Base-by-base conservation (phyloP, 1,140 invertebrate genomes). In the Hylaeus volcanicus region DNA sequence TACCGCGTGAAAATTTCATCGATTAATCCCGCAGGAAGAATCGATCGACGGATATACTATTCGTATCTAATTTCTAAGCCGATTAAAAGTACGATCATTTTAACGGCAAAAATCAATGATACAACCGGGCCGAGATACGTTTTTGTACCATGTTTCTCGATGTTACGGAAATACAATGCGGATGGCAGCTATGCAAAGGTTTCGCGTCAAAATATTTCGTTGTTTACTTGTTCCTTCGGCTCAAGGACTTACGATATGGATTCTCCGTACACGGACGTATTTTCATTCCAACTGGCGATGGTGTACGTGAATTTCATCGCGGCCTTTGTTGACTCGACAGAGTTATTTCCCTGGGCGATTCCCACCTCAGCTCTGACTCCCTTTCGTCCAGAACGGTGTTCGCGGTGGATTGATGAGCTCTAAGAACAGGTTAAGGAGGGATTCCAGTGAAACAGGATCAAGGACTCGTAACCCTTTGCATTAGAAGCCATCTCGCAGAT, bases 291-390 rank as follows among this genome's bases (percentile, higher is more conserved):
- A 2, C 55, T 48, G n/a, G 58, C 72, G 72, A 78, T 72, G 43
- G 76, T 63, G 66, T 78, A 48, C 76, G 39, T 58, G 48, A 78
- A 78, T 78, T 63, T 78, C 56, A 63, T 78, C 58, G 26, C 12
- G 12, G 26, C 39, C 66, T 3, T 51, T 37, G 58, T 72, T 63
- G 15, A 63, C 58, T 55, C 39, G 26, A 72, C 48, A 37, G 15
- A 4, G 68, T 72, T 78, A 72, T 78, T 78, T 78, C 76, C 76
- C 76, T 63, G 58, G 76, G 8, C 68, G 68, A 72, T 45, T 26
- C 26, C 26, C 26, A 26, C 26, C 45, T 63, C 63, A 37, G 11
- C 74, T 12, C 41, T 4, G 11, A 1, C n/a, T 41, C 3, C 39
- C 26, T 6, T 15, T 37, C 5, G n/a, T 37, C 9, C 53, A 9